Conservation (phyloP, 2,888 invertebrate genomes). For the Oasisia sp. region DNA sequence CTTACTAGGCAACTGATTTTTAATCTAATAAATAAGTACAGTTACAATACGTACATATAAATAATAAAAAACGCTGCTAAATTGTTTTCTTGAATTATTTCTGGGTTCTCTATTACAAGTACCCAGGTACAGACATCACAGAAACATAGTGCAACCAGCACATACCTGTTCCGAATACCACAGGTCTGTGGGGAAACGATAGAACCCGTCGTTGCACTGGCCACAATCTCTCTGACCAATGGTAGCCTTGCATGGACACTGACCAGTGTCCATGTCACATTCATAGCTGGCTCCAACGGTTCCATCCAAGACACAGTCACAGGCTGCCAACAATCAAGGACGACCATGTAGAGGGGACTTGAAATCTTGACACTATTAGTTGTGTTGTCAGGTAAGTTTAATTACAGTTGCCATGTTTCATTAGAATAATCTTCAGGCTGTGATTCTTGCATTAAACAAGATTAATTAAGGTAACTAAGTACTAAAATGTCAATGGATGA, state of each 20-base stretch:
- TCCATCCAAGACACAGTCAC: conserved; percentile 88
- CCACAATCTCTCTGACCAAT: conserved; percentile 92
- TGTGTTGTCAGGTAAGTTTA: too few relatives aligned
- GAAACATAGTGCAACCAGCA: background rate
- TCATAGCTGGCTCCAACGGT: conserved; percentile 87
- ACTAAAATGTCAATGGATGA: too few relatives aligned
- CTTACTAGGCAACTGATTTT: too few relatives aligned
- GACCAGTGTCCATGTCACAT: conserved; percentile 75
- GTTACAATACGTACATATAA: too few relatives aligned
- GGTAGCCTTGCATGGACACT: conserved; percentile 92
- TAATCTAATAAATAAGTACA: too few relatives aligned
- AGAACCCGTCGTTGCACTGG: conserved; percentile 92
- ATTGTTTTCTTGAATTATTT: background rate
- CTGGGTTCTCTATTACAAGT: background rate
- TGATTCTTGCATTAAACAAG: too few relatives aligned
- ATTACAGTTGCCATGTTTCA: too few relatives aligned
- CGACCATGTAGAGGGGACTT: background rate
- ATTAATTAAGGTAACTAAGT: too few relatives aligned
- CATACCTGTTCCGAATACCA: background rate
- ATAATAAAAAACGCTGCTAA: too few relatives aligned
- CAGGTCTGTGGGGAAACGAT: conserved; percentile 78
- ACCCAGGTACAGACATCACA: background rate
- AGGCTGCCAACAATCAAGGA: conserved; percentile 66
- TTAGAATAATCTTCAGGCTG: too few relatives aligned
- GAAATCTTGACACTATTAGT: too few relatives aligned